Conservation (phyloP, 2,888 invertebrate species). For the Lepetodrilus schrolli region DNA sequence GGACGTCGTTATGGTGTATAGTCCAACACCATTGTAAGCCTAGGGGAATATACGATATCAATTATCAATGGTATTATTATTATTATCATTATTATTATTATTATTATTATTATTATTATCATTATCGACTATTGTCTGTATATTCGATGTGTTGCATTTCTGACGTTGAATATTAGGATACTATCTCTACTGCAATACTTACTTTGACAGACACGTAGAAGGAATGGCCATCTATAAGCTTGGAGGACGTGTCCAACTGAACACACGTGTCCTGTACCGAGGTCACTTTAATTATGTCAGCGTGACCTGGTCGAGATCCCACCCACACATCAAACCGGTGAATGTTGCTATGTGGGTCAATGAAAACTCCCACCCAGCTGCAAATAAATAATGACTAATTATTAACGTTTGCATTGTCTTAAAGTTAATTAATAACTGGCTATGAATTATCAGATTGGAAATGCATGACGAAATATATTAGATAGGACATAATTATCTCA, state of each 20-base stretch:
- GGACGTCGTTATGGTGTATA: slow-evolving; percentile 28
- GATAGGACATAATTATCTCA: not conserved
- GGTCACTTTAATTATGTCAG: slow-evolving; percentile 17
- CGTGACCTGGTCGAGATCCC: slow-evolving; percentile 37
- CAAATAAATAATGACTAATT: too few relatives aligned
- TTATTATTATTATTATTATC: too few relatives aligned
- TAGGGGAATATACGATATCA: not conserved
- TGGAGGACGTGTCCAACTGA: not conserved
- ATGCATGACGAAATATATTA: not conserved
- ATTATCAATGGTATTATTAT: too few relatives aligned
- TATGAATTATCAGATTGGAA: not conserved
- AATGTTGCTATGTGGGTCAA: slow-evolving; percentile 35
- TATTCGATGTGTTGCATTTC: too few relatives aligned
- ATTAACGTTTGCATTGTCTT: too few relatives aligned
- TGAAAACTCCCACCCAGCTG: slow-evolving; percentile 37
- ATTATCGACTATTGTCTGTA: too few relatives aligned
- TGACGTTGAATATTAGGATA: too few relatives aligned
- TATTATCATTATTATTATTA: too few relatives aligned
- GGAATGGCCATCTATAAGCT: slow-evolving; percentile 37
- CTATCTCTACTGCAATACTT: too few relatives aligned
- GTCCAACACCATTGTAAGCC: slow-evolving; percentile 20
- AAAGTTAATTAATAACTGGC: not conserved
- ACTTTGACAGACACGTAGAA: slow-evolving; percentile 40
- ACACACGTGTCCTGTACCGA: not conserved
- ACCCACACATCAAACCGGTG: slow-evolving; percentile 26